Conservation (phyloP, 2,888 invertebrate species). For the Leptopterna dolabrata region DNA sequence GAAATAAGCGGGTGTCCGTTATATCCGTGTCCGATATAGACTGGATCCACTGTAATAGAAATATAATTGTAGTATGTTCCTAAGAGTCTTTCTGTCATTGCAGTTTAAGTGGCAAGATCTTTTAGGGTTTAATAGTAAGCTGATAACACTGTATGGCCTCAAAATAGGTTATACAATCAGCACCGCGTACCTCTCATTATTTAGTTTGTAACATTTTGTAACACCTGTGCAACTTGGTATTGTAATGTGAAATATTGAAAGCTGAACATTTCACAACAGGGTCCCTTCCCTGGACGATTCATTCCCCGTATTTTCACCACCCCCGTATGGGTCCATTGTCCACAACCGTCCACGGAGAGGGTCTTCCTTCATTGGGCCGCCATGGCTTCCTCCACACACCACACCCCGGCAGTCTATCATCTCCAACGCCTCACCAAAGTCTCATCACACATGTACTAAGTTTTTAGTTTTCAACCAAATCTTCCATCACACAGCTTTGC, state of each 20-base stretch:
- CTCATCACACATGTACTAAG: conserved; percentile 89
- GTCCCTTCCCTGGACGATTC: conserved; percentile 79
- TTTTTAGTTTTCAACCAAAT: conserved; percentile 7
- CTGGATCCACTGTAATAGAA: no score
- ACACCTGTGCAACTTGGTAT: no score
- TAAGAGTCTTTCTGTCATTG: no score
- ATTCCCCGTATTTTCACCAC: conserved; percentile 87
- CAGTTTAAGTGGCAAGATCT: no score
- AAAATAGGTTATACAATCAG: no score
- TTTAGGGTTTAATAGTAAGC: no score
- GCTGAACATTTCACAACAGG: conserved; percentile 15
- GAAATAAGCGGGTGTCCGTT: no score
- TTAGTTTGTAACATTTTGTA: no score
- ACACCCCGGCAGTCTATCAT: conserved; percentile 80
- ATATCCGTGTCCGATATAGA: no score
- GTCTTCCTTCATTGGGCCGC: conserved; percentile 66
- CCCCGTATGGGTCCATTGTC: conserved; percentile 72
- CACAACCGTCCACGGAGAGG: conserved; percentile 66
- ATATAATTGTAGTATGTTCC: no score
- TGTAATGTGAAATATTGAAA: background rate
- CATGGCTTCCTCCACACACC: conserved; percentile 65
- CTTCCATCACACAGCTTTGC: conserved; percentile 50
- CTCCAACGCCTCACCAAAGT: conserved; percentile 82
- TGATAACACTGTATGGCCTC: no score
- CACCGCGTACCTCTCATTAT: no score